Conservation (phyloP, 2,113 vertebrate genomes). For the Isichthys henryi region DNA sequence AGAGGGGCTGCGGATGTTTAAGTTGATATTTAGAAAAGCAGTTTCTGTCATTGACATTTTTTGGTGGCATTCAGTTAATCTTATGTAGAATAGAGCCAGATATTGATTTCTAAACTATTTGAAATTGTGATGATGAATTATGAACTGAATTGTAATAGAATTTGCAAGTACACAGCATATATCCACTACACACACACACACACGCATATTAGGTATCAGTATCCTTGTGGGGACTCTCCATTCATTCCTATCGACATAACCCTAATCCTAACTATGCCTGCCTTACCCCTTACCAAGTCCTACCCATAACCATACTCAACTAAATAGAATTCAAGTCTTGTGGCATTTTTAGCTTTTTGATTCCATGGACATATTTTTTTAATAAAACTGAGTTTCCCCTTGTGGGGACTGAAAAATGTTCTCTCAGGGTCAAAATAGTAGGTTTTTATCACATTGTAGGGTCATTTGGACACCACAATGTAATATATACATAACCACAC, state of each 20-base stretch:
- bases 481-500: not conserved
- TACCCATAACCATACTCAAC: too few relatives aligned
- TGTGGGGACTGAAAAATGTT: too few relatives aligned
- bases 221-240: not conserved
- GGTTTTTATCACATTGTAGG: too few relatives aligned
- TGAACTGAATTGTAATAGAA: not conserved
- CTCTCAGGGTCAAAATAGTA: too few relatives aligned
- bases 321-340: too few relatives aligned
- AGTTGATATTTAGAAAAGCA: too few relatives aligned
- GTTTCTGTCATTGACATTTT: not conserved
- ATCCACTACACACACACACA: not conserved
- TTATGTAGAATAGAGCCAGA: not conserved
- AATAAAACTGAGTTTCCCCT: too few relatives aligned
- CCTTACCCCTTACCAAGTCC: not conserved
- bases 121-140: not conserved
- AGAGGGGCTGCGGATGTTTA: constrained; percentile 21
- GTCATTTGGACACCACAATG: too few relatives aligned
- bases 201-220: not conserved
- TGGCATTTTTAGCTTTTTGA: too few relatives aligned
- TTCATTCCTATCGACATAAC: not conserved
- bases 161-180: not conserved
- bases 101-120: not conserved
- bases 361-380: too few relatives aligned
- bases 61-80: not conserved
- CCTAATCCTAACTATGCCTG: not conserved